Evolutionary conservation across 2,113 vertebrate species (phyloP), one percentile per base, ranked within the genome.

Genomic region (Python bivittatus): DNA sequence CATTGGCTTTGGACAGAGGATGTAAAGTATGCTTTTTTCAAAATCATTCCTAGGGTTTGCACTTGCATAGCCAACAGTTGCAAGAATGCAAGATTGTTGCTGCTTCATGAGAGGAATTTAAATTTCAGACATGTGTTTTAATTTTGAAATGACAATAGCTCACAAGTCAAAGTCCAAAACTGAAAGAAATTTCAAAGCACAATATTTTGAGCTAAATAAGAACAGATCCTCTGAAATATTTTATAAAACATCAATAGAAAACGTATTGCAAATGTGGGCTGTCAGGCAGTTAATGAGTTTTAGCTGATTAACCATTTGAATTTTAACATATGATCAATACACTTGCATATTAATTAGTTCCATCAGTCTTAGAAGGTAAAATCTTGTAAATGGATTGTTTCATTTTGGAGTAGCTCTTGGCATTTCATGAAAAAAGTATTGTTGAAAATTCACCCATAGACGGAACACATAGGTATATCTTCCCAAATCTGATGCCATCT

Each of bases 241-340:
- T 91, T 91, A 84, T 60, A 91, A 84, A 86, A 38, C 44, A 64
- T 91, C 83, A 91, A 53, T 61, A 53, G 20, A 64, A 83, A 86
- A 64, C 22, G 23, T 20, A 15, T 84, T 54, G 22, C 27, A 56
- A 53, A 25, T 29, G 12, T 38, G 44, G 10, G 44, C 20, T 86
- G 84, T 52, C 84, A 91, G 52, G 10, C 27, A 33, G 8, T 53
- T 60, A 91, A 86, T 84, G 33, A 60, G 57, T 60, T 84, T 58
- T 57, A 42, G 20, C 44, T 29, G 38, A 84, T 61, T 29, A 68
- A 48, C 52, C 58, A 44, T 33, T 29, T 48, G 10, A 29, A 85
- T 60, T 52, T 29, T 58, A 58, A 90, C 29, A 57, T 38, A 91
- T 33, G 44, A 86, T 38, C 44, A 61, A 86, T 52, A n/a, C 11